Percentiles rank a stretch among this genome's conserved stretches.
phyloP scores from a whole-genome alignment of 2,888 invertebrate species.

The Corbicula japonica region DNA sequence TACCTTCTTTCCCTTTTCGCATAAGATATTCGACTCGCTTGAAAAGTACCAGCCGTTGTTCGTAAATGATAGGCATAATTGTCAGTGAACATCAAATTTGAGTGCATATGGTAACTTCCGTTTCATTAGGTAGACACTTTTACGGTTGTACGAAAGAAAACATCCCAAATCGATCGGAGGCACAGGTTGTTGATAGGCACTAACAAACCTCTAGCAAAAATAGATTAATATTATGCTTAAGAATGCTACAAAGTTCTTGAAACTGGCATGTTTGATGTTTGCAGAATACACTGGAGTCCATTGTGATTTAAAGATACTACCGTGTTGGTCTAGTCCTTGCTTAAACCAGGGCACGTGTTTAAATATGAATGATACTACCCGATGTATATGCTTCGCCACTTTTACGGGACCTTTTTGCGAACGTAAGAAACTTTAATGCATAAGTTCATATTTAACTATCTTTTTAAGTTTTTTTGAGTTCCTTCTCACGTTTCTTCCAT shows the following conservation, averaged over 20 bases:
- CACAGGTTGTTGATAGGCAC: neutral
- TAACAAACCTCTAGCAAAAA: neutral
- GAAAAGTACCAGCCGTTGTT: no score
- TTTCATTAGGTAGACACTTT: no score
- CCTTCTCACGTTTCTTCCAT: no score
- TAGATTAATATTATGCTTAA: neutral
- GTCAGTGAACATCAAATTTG: no score
- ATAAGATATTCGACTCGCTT: neutral
- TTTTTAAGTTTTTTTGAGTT: no score
- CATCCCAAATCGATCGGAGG: no score
- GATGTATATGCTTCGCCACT: conserved; percentile 22
- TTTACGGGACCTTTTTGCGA: no score
- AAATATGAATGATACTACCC: conserved; percentile 5
- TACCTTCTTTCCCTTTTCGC: neutral
- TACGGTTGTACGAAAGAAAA: no score
- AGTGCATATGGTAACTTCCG: no score
- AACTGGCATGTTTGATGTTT: neutral
- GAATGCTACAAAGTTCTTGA: neutral
- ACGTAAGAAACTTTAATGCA: no score
- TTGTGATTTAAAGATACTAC: conserved; percentile 17
- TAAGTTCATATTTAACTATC: no score
- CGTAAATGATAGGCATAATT: no score
- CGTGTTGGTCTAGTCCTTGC: conserved; percentile 19
- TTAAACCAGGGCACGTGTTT: conserved; percentile 38
- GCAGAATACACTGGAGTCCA: conserved; percentile 16